Evolutionary conservation across 2,797 vertebrate genomes (phyloP).

Genomic region (Melanotaenia boesemani): DNA sequence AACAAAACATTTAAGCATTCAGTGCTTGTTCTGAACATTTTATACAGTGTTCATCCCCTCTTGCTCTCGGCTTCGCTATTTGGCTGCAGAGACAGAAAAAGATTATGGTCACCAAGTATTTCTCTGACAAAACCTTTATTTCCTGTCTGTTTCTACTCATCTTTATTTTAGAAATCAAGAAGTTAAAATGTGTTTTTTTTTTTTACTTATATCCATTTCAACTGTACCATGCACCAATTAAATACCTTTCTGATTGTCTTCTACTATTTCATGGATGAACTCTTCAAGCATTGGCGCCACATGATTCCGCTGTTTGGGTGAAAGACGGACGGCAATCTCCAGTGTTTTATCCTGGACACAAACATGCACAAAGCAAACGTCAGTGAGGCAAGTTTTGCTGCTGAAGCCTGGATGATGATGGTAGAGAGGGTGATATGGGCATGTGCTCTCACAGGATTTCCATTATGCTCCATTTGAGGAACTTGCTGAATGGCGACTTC

Average conservation of each 20-base stretch:
- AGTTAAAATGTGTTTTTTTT: neutral
- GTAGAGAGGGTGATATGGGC: neutral
- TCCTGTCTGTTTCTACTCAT: neutral
- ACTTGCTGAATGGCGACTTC: slow-evolving; percentile 58
- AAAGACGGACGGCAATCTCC: slow-evolving; percentile 69
- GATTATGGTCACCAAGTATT: slow-evolving; percentile 4
- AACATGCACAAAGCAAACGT: slow-evolving; percentile 9
- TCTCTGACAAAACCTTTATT: neutral
- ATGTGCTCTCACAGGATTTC: slow-evolving; percentile 55
- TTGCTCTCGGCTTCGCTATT: slow-evolving; percentile 36
- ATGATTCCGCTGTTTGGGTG: slow-evolving; percentile 71
- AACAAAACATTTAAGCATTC: slow-evolving; percentile 57
- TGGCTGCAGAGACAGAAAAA: slow-evolving; percentile 62
- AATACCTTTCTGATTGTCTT: slow-evolving; percentile 62
- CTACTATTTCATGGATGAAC: slow-evolving; percentile 74
- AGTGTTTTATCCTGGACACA: slow-evolving; percentile 68
- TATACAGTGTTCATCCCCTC: slow-evolving; percentile 39
- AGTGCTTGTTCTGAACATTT: slow-evolving; percentile 55
- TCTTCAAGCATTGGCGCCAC: slow-evolving; percentile 69
- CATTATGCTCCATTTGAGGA: slow-evolving; percentile 38
- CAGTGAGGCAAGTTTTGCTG: neutral
- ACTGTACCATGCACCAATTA: neutral
- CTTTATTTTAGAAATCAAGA: slow-evolving; percentile 15
- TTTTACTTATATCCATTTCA: neutral
- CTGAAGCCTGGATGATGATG: neutral